These are phyloP conservation scores for Cetonia aurata DNA, from an alignment of 2,888 invertebrate species.

Conservation along the genomic window DNA sequence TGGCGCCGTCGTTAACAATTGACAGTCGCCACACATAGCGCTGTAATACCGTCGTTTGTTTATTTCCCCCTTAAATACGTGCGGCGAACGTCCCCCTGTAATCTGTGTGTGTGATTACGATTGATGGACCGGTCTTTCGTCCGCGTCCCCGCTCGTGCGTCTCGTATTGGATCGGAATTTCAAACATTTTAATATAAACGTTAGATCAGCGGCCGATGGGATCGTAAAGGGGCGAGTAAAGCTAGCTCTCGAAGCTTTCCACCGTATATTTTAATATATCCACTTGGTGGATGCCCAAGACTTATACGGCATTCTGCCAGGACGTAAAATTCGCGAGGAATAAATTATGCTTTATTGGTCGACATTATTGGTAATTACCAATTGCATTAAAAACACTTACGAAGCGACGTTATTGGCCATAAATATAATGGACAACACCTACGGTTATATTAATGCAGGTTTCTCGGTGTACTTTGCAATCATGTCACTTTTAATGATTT, in stretches of 20 bases:
- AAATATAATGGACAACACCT: constrained; percentile 23
- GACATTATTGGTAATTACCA: constrained; percentile 25
- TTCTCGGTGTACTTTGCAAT: background rate
- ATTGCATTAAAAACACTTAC: constrained; percentile 30
- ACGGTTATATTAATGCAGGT: constrained; percentile 22
- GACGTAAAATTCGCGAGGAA: constrained; percentile 16
- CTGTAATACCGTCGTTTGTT: constrained; percentile 45
- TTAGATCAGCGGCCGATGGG: constrained; percentile 26
- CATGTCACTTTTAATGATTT: background rate
- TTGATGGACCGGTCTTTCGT: constrained; percentile 35
- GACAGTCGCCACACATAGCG: constrained; percentile 64
- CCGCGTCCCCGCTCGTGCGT: background rate
- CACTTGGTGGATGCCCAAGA: background rate
- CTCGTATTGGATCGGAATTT: constrained; percentile 37
- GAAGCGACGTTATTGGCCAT: constrained; percentile 11
- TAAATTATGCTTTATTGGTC: constrained; percentile 37
- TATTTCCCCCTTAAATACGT: constrained; percentile 34
- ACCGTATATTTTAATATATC: constrained; percentile 4
- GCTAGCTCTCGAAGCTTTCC: background rate
- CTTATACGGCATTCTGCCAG: background rate
- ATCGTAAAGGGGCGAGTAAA: constrained; percentile 1
- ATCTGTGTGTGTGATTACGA: constrained; percentile 32
- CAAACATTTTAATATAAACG: constrained; percentile 44
- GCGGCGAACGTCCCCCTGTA: constrained; percentile 14
- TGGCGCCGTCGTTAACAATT: constrained; percentile 66